These are phyloP conservation scores for Lithodes maja DNA, from an alignment of 2,888 invertebrate species.

Conservation along the genomic window DNA sequence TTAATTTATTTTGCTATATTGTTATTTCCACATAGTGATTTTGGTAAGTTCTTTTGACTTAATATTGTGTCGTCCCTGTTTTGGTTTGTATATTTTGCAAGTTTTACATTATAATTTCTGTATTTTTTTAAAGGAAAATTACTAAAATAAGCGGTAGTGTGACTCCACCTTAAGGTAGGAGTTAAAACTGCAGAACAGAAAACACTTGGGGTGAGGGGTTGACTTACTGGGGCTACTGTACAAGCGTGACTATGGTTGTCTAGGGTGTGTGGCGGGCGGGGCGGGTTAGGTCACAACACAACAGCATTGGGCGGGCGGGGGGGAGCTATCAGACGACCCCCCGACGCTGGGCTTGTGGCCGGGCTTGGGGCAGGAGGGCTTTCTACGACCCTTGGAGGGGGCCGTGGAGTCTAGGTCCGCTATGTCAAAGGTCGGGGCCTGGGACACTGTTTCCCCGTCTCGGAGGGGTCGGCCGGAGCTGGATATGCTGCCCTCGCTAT, in stretches of 20 bases:
- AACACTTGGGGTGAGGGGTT: background rate
- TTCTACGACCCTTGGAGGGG: slow-evolving; percentile 40
- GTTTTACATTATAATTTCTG: no score
- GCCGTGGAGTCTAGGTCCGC: slow-evolving; percentile 60
- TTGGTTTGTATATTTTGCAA: no score
- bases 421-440: slow-evolving; percentile 66
- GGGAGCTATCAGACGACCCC: background rate
- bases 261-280: background rate
- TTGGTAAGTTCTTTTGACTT: no score
- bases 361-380: slow-evolving; percentile 26
- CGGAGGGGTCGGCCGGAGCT: slow-evolving; percentile 51
- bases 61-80: no score
- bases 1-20: no score
- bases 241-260: slow-evolving; percentile 17
- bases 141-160: background rate
- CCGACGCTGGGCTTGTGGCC: slow-evolving; percentile 37
- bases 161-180: background rate
- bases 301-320: slow-evolving; percentile 50
- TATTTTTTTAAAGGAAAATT: no score
- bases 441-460: slow-evolving; percentile 63
- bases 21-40: no score
- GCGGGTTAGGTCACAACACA: slow-evolving; percentile 62
- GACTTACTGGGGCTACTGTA: background rate
- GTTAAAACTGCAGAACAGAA: background rate
- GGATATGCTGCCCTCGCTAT: slow-evolving; percentile 62